Evolutionary conservation across 2,797 vertebrate species (phyloP).

Genomic region (Gallirallus australis): DNA sequence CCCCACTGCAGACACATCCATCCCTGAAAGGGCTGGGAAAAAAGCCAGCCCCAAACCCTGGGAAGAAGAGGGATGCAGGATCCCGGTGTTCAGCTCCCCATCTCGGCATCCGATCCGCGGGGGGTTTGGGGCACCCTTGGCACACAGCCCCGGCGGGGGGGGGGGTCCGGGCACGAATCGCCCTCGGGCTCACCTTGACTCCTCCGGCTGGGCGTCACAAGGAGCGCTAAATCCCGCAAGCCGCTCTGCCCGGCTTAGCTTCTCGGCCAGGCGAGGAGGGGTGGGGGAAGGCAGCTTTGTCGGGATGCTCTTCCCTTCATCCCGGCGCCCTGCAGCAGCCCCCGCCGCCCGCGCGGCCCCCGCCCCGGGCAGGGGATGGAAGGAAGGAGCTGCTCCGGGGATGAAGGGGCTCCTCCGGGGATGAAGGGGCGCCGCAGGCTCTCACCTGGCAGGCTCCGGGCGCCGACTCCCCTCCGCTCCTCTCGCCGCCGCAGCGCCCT

Average conservation of each 20-base stretch:
- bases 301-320: neutral
- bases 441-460: conserved; percentile 11
- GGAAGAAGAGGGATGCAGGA: neutral
- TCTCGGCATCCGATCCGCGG: neutral
- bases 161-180: neutral
- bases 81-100: neutral
- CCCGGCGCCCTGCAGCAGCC: neutral
- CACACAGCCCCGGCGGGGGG: neutral
- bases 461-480: neutral
- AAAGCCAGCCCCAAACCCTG: neutral
- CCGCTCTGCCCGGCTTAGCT: conserved; percentile 5
- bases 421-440: neutral
- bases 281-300: neutral
- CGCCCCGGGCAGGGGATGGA: too few species aligned
- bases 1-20: neutral
- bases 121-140: neutral
- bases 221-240: neutral
- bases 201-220: neutral
- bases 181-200: conserved; percentile 65
- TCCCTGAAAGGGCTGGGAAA: neutral
- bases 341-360: too few species aligned
- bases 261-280: neutral
- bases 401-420: neutral
- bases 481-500: neutral
- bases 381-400: too few species aligned